Evolutionary conservation across 2,113 vertebrate genomes (phyloP), one percentile per base, ranked within the genome.

Genomic region (Antennarius striatus): DNA sequence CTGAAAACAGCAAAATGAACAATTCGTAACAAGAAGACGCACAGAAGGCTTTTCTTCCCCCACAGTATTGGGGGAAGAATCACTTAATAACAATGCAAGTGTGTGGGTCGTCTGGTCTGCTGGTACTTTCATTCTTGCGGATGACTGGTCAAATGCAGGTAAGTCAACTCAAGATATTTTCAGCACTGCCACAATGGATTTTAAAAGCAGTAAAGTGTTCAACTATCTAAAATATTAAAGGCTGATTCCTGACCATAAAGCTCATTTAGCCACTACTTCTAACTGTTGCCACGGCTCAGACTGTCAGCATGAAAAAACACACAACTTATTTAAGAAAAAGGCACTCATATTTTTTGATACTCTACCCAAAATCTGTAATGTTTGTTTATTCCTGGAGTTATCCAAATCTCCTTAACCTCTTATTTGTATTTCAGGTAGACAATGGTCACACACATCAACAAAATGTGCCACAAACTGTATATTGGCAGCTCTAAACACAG

Each of bases 181-280:
- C 67, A 63, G 72, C 68, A 13, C 62, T 43, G 60, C 49, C 32
- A 71, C 77, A 77, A 71, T 49, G 65, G 80, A 69, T 52, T 12
- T 70, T 87, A 80, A 83, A 83, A 87, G 85, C 75, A 81, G 28
- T 75, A 73, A 75, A 77, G 50, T 77, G 80, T 83, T 72, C 40
- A 43, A 48, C 61, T 51, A 73, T 61, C 62, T 87, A 77, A 87
- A 89, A 86, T 89, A 89, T 89, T 89, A 79, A 89, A 63, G 71
- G 75, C 51, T 45, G 62, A 53, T 70, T 79, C 46, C 77, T 77
- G 73, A 81, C 73, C 69, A 56, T 62, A 87, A 67, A 73, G 61
- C 57, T 52, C 10, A 28, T 53, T 69, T 39, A 28, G 52, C 57
- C 4, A 4, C 63, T 73, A 47, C 54, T 59, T 65, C 59, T 10